phyloP scores from a whole-genome alignment of 2,113 vertebrate species.

The Genyomyrus donnyi region DNA sequence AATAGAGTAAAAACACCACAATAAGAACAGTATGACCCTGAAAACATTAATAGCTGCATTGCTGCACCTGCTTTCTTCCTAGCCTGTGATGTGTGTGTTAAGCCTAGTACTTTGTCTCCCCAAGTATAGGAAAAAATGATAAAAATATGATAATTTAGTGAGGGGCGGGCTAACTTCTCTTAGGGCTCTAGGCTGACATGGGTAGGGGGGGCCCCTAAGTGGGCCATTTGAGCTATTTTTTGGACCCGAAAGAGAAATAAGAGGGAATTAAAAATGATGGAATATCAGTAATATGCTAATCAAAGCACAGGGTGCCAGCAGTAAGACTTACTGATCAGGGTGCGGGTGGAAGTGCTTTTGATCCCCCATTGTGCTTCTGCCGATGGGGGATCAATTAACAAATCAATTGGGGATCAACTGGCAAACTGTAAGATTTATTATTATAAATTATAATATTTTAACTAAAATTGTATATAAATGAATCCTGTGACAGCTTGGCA shows the following conservation, averaged over 20 bases:
- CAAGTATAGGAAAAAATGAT: slow-evolving; percentile 25
- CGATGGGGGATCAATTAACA: background rate
- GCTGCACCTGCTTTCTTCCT: slow-evolving; percentile 51
- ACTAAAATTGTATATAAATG: background rate
- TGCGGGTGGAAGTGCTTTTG: background rate
- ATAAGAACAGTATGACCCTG: slow-evolving; percentile 51
- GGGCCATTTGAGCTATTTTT: background rate
- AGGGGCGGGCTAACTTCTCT: background rate
- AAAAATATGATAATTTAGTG: background rate
- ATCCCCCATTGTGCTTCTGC: too few relatives aligned
- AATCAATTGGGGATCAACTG: background rate
- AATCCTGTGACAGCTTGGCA: background rate
- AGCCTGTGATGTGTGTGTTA: slow-evolving; percentile 37
- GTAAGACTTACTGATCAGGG: background rate
- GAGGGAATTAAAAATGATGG: background rate
- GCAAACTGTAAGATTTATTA: background rate
- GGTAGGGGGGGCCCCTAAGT: background rate
- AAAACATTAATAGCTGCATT: slow-evolving; percentile 37
- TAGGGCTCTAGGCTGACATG: background rate
- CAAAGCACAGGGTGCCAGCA: background rate
- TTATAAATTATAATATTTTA: background rate
- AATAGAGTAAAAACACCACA: slow-evolving; percentile 39
- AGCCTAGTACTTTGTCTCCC: slow-evolving; percentile 46
- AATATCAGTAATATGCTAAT: background rate
- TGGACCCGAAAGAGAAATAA: background rate